Evolutionary conservation across 2,888 invertebrate genomes (phyloP), one percentile per base, ranked within the genome.

Genomic region (Drosophila borealis): DNA sequence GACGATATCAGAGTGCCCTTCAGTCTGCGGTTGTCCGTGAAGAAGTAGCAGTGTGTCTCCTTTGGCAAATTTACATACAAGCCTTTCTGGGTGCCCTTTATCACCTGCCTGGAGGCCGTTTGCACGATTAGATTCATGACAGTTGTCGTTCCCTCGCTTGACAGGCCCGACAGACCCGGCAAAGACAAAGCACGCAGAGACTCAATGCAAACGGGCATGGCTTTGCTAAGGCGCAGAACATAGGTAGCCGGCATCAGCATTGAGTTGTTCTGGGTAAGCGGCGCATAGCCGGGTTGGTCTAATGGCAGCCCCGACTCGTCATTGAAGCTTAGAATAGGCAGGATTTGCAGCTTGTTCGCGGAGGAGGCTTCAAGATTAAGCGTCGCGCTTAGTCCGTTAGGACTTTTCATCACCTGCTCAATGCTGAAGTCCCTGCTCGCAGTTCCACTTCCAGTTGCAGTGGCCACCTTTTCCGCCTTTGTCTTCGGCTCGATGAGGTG

Each of bases 41-140:
- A 94, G 92, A 97, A 98, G 92, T 98, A 99, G 90, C 98, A 97
- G 91, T 99, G 98, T 64, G 95, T 96, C 91, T 98, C 98, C 91
- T 98, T 98, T 0, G 98, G 97, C 49, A 99, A 93, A 63, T 96
- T 96, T 90, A 98, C 98, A 94, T 96, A 97, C 14, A 98, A 93
- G 62, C 97, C 97, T 89, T 95, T 96, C 86, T 95, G 95, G 57
- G 95, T 94, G 87, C 95, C 95, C 85, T 95, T 94, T 86, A 96
- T 93, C 78, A 95, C 94, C 67, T 95, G 96, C 78, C 95, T 95
- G 68, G 97, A 96, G 0, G 96, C 94, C 79, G 96, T 95, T 75
- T 96, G 95, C 2, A 97, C 95, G 57, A 98, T 96, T 8, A 98
- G 93, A 77, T 96, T 90, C 80, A 92, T 88, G 2, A 80, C 59